Evolutionary conservation across 2,797 vertebrate species (phyloP).

Genomic region (Pangasius krempfi): DNA sequence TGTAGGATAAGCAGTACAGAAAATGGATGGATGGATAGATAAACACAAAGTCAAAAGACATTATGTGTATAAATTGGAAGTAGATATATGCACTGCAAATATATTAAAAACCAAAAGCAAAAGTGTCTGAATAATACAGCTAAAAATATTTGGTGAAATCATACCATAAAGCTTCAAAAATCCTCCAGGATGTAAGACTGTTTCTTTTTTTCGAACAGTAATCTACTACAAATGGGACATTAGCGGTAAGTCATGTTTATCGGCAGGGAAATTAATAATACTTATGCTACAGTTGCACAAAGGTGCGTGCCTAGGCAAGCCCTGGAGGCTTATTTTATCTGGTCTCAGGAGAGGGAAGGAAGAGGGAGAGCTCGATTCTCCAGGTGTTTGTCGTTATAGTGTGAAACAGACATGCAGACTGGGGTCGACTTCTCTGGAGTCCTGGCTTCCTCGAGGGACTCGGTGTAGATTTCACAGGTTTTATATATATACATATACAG

Average conservation of each 20-base stretch:
- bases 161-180: background rate
- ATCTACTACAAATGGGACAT: background rate
- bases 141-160: background rate
- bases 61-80: background rate
- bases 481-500: background rate
- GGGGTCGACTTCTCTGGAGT: background rate
- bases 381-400: background rate
- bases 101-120: background rate
- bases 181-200: background rate
- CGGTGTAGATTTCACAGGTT: background rate
- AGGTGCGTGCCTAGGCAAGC: background rate
- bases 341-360: background rate
- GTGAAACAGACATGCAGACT: background rate
- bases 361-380: background rate
- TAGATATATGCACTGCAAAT: background rate
- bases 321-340: background rate
- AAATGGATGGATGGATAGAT: too few species aligned
- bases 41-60: background rate
- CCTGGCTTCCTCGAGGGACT: background rate
- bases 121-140: background rate
- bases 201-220: background rate
- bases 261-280: background rate
- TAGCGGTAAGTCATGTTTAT: background rate
- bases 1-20: too few species aligned
- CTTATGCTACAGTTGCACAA: background rate